Conservation (phyloP, 1,140 invertebrate species). For the Temnothorax nylanderi region DNA sequence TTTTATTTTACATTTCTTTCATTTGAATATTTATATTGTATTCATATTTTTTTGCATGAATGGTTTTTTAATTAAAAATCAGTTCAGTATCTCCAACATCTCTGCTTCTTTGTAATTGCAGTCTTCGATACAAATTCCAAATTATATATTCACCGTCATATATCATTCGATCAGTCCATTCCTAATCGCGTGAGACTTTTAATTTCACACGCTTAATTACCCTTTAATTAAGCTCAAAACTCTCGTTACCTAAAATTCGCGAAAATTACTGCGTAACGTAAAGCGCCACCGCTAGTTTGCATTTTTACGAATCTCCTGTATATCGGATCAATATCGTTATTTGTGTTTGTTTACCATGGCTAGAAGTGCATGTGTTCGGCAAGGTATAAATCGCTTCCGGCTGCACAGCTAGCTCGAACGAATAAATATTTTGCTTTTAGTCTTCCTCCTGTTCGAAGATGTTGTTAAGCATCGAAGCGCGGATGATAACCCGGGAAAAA, state of each 20-base stretch:
- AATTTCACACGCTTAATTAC: constrained; percentile 11
- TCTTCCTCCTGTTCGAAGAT: constrained; percentile 40
- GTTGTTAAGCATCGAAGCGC: constrained; percentile 39
- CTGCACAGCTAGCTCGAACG: constrained; percentile 21
- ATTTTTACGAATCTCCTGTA: neutral
- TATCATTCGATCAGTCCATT: constrained; percentile 6
- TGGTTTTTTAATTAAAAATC: constrained; percentile 2
- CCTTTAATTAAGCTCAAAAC: constrained; percentile 26
- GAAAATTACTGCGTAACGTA: neutral
- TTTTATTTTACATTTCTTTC: neutral
- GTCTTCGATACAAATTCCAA: neutral
- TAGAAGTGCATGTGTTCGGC: neutral
- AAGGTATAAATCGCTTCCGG: constrained; percentile 24
- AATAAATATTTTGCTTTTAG: constrained; percentile 58
- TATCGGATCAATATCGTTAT: constrained; percentile 10
- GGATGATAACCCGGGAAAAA: neutral
- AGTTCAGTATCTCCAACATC: neutral
- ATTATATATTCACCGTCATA: neutral
- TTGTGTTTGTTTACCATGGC: constrained; percentile 3
- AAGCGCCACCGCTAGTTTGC: neutral
- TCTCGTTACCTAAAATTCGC: constrained; percentile 2
- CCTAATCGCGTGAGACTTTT: neutral
- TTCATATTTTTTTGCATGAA: constrained; percentile 6
- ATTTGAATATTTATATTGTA: constrained; percentile 32
- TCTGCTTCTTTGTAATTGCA: neutral